Conservation (phyloP, 2,888 invertebrate genomes). For the Ctena decussata region DNA sequence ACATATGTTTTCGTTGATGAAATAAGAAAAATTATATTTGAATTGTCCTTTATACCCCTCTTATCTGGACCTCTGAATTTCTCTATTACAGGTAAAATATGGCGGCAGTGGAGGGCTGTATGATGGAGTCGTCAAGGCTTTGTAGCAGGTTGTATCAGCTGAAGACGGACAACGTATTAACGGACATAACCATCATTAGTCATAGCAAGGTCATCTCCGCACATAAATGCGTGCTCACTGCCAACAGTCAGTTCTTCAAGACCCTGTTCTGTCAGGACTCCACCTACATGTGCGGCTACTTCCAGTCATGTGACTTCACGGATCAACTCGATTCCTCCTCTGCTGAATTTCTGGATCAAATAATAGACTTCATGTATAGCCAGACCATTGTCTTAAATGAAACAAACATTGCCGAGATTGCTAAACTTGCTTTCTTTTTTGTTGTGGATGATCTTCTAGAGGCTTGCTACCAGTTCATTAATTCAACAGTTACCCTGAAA, state of each 20-base stretch:
- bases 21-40: too few relatives aligned
- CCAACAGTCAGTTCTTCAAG: conserved; percentile 54
- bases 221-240: conserved; percentile 57
- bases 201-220: conserved; percentile 22
- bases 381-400: conserved; percentile 39
- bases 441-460: conserved; percentile 41
- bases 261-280: not conserved
- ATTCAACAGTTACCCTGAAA: conserved; percentile 13
- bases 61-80: too few relatives aligned
- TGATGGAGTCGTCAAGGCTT: not conserved
- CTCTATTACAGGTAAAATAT: not conserved
- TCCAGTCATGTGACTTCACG: conserved; percentile 4
- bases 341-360: conserved; percentile 22
- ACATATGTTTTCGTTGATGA: too few relatives aligned
- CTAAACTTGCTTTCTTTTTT: conserved; percentile 38
- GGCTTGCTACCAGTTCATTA: conserved; percentile 27
- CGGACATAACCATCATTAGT: conserved; percentile 36
- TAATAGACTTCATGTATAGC: conserved; percentile 55
- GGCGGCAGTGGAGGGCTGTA: not conserved
- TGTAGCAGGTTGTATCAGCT: not conserved
- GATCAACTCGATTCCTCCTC: not conserved
- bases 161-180: conserved; percentile 10
- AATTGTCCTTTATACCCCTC: too few relatives aligned
- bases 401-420: conserved; percentile 28
- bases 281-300: conserved; percentile 9